A percentile compares a stretch with the other conserved stretches of the same genome.
Evolutionary conservation across 2,888 invertebrate genomes (phyloP).

Genomic region (Chrysotoxum bicinctum): DNA sequence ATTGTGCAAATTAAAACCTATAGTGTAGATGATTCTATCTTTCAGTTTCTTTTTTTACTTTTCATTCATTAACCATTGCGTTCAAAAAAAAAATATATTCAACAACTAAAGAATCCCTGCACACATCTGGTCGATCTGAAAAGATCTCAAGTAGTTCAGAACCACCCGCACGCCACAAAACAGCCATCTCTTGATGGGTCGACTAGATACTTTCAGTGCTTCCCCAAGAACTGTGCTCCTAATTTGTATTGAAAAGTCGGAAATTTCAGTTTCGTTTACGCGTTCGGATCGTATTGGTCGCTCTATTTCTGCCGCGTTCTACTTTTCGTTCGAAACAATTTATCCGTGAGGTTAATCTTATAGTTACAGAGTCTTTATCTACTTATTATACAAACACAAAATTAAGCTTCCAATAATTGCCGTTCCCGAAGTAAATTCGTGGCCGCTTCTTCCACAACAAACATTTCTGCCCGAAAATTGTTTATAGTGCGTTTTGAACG

Average conservation of each 20-base stretch:
- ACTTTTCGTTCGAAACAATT: not conserved
- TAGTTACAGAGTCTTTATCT: not conserved
- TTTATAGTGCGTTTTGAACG: slow-evolving; percentile 1
- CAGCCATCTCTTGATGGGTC: slow-evolving; percentile 11
- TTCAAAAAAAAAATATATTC: not conserved
- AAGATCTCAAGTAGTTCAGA: slow-evolving; percentile 55
- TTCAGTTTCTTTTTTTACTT: not conserved
- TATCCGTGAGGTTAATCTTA: slow-evolving; percentile 7
- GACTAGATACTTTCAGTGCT: slow-evolving; percentile 8
- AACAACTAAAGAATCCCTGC: slow-evolving; percentile 7
- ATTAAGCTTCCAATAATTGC: not conserved
- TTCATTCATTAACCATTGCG: slow-evolving; percentile 53
- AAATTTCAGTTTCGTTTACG: slow-evolving; percentile 62
- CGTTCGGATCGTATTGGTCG: slow-evolving; percentile 61
- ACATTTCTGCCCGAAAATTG: not conserved
- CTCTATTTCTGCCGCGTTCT: not conserved
- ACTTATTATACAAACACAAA: slow-evolving; percentile 1
- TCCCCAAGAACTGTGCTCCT: slow-evolving; percentile 23
- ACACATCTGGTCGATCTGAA: slow-evolving; percentile 62
- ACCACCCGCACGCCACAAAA: slow-evolving; percentile 52
- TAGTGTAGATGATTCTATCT: slow-evolving; percentile 5
- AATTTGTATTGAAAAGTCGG: slow-evolving; percentile 30
- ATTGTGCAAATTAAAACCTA: slow-evolving; percentile 66
- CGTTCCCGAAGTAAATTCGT: not conserved
- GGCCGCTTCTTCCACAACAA: not conserved